Base-by-base conservation (phyloP, 2,888 invertebrate genomes). In the Ptychoptera albimana region DNA sequence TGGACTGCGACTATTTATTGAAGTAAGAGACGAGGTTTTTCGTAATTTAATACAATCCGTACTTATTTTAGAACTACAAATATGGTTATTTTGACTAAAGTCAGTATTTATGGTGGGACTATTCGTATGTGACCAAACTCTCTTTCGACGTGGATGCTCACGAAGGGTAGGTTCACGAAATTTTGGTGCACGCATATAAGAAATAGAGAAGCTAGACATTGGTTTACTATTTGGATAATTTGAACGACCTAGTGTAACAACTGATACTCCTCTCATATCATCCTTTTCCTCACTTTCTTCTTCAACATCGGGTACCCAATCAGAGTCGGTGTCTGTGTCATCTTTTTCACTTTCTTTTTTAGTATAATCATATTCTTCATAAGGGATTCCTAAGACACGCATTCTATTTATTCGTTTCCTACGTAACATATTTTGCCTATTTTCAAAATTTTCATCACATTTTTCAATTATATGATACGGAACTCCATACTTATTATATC, bases 141-240 rank as follows among this genome's bases (percentile, higher is more conserved):
- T 53, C 1, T 50, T 52, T 2, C 54, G 49, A 1, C 60, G 47
- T 1, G 60, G 62, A 50, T 63, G 58, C 2, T 55, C 51, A 0
- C 55, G 51, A 2, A 63, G 46, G 0, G 61, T 63, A 2, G 60
- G 53, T 46, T 64, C 60, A 0, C 64, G 55, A 37, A 49, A 52
- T 38, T 50, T 39, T 0, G 64, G 60, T 0, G 63, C 63, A 1
- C 62, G 63, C 60, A 64, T 61, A 32, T 46, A 16, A 8, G 35
- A 9, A 14, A 38, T n/a, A 15, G 32, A 37, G 2, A 7, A n/a
- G 8, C 13, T 23, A 23, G 38, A 15, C 34, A 23, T 31, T 16
- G 11, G 13, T 11, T 23, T 2, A 32, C 14, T 8, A 41, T 10
- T 34, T 15, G 2, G 30, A 41, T 40, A 41, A 13, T 15, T 16